These are phyloP conservation scores for Flexamia atlantica DNA, from an alignment of 2,888 invertebrate species.

Conservation along the genomic window DNA sequence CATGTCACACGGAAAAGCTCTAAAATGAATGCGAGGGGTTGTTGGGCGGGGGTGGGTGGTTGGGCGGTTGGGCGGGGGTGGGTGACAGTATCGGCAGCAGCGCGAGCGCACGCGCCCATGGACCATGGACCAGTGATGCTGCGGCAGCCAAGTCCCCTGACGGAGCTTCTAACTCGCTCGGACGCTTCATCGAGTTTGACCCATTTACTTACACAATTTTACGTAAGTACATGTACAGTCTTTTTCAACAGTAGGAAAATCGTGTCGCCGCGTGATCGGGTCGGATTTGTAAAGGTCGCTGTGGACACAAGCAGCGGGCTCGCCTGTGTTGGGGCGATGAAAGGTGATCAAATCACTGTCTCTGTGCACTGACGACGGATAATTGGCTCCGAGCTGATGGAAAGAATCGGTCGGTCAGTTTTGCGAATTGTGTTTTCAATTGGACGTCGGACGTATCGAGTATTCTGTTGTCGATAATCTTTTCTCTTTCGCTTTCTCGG, in stretches of 20 bases:
- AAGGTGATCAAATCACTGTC: neutral
- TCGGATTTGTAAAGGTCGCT: neutral
- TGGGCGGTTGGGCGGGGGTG: neutral
- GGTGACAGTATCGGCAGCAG: slow-evolving; percentile 41
- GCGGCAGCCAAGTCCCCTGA: neutral
- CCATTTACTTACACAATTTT: neutral
- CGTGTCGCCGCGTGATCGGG: neutral
- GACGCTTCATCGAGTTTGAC: neutral
- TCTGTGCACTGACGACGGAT: neutral
- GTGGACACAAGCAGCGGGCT: neutral
- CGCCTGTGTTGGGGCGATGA: neutral
- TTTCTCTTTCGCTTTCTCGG: too few species aligned
- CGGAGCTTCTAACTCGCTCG: neutral
- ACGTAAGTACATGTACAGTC: slow-evolving; percentile 3
- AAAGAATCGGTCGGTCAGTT: too few species aligned
- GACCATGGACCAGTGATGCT: slow-evolving; percentile 31
- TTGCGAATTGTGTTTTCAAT: too few species aligned
- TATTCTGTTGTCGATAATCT: too few species aligned
- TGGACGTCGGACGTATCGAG: too few species aligned
- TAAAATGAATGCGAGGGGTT: slow-evolving; percentile 1
- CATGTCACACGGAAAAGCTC: slow-evolving; percentile 30
- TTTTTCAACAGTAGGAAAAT: neutral
- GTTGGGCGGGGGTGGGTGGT: slow-evolving; percentile 6
- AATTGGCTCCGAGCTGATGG: slow-evolving; percentile 8
- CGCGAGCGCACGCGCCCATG: neutral